Evolutionary conservation across 2,888 invertebrate species (phyloP), one percentile per base, ranked within the genome.

Genomic region (Philopedon plagiatum): DNA sequence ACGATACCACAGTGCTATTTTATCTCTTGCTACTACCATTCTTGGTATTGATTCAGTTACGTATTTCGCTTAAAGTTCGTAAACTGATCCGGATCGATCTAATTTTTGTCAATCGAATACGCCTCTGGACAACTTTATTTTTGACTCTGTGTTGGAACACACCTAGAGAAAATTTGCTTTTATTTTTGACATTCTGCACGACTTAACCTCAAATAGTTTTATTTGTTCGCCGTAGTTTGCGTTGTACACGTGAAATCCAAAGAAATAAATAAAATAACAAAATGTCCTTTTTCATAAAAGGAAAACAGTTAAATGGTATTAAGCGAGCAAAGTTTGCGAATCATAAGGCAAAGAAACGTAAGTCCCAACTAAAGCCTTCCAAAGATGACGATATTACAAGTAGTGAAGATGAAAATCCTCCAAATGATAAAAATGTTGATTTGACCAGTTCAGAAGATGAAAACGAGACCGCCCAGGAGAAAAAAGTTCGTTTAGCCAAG

Each of bases 401-500:
- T 0, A 91, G 89, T 69, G 91, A 91, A 78, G 85, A 89, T 78
- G 91, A 91, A 79, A 86, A 89, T n/a, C 86, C 86, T 73, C 87
- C 88, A 78, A 88, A 88, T 5, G 85, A 87, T 56, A 88, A 79
- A 83, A 86, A 61, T 83, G 63, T 86, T 85, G 67, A 86, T 85
- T 84, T 84, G 18, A 83, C 81, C 23, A 82, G 82, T 69, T 85
- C 85, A 0, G 91, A 91, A 76, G 91, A 91, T 78, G 91, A 92
- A 76, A 87, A 90, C 76, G 94, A 96, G 85, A 96, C 95, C 0
- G 92, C 93, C 0, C 96, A 97, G 83, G 95, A 98, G 81, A 98
- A 97, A 83, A 93, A 95, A 77, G 83, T 98, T 57, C 90, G 97
- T 49, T 85, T 98, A 73, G 97, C 98, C 0, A 97, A 97, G 83